phyloP scores from a whole-genome alignment of 2,113 vertebrate species.

The Myotis davidii region DNA sequence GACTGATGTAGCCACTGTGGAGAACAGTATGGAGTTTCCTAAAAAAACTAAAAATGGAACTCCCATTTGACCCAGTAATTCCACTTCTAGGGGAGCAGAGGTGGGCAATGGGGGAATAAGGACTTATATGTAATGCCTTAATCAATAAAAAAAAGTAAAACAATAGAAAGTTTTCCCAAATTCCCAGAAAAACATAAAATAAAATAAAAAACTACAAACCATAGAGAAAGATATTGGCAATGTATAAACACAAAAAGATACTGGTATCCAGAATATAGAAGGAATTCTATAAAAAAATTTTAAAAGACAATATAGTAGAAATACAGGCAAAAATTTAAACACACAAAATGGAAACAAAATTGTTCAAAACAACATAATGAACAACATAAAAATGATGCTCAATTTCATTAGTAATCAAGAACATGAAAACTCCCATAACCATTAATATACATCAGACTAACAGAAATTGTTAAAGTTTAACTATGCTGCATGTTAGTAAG shows the following conservation, averaged over 20 bases:
- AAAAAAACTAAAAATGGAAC: no score
- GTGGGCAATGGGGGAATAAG: no score
- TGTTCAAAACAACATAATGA: background rate
- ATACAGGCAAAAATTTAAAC: background rate
- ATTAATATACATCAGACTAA: background rate
- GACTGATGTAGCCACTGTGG: no score
- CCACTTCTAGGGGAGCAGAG: no score
- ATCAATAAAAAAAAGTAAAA: no score
- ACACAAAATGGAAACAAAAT: background rate
- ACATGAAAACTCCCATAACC: background rate
- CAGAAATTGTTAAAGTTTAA: background rate
- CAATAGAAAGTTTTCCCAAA: no score
- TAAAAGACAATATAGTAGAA: background rate
- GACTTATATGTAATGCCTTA: no score
- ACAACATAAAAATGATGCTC: background rate
- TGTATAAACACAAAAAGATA: background rate
- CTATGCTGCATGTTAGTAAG: background rate
- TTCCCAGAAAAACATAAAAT: no score
- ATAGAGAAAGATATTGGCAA: background rate
- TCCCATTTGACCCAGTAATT: no score
- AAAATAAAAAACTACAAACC: background rate
- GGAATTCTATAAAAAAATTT: background rate
- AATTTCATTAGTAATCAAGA: background rate
- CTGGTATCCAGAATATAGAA: background rate
- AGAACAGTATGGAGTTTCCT: no score